These are phyloP conservation scores for Sebastes vulpes DNA, from an alignment of 2,797 vertebrate genomes.

Conservation along the genomic window DNA sequence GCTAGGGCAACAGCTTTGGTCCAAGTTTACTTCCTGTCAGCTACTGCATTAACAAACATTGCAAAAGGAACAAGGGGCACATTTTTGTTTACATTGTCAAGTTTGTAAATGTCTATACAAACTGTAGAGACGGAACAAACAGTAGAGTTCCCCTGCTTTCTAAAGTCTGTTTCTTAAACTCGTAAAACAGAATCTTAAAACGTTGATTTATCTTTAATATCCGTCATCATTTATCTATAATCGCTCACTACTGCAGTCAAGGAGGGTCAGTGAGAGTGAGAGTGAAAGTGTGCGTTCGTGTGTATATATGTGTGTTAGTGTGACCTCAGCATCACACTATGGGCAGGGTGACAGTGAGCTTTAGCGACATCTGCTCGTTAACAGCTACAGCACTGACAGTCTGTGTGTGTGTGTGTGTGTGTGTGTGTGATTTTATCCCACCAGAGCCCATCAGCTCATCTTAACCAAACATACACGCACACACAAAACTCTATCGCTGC, in stretches of 20 bases:
- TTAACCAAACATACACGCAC: slow-evolving; percentile 29
- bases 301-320: not conserved
- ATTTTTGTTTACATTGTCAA: too few species aligned
- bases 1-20: too few species aligned
- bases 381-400: slow-evolving; percentile 19
- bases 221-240: not conserved
- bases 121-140: too few species aligned
- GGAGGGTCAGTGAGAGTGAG: not conserved
- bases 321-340: slow-evolving; percentile 16
- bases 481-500: not conserved
- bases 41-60: too few species aligned
- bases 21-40: too few species aligned
- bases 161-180: not conserved
- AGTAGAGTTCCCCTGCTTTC: too few species aligned
- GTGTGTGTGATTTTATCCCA: slow-evolving; percentile 8
- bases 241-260: not conserved
- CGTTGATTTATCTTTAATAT: not conserved
- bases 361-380: slow-evolving; percentile 52
- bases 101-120: too few species aligned
- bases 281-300: not conserved
- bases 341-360: slow-evolving; percentile 48
- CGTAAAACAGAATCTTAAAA: not conserved
- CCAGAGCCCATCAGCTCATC: slow-evolving; percentile 34
- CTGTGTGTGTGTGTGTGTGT: not conserved
- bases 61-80: too few species aligned